Evolutionary conservation across 1,140 invertebrate species (phyloP), one percentile per base, ranked within the genome.

Genomic region (Saxidomus purpurata): DNA sequence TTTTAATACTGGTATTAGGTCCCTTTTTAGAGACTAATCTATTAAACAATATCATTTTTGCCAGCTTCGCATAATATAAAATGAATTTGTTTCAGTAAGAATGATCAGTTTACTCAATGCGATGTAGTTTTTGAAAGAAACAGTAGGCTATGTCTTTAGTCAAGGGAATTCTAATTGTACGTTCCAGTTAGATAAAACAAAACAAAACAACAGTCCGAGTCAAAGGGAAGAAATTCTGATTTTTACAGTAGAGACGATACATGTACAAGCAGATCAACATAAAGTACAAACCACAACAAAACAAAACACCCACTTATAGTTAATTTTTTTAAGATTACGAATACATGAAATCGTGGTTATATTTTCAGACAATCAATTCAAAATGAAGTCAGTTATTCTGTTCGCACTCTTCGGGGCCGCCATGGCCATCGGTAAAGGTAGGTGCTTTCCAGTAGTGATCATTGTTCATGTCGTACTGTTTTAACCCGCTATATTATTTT

Each of bases 371-470:
- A 71, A 71, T 71, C 67, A 71, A 3, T 59, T 19, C 55, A 38
- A n/a, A n/a, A 71, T 71, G 67, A 71, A 71, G 34, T 38, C 67
- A 38, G 9, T 38, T 6, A 71, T 71, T 19, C 34, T 71, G 34
- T 71, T 71, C 34, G 67, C 67, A 9, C 67, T 71, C 36, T 38
- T 71, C 67, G 67, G 67, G 4, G 67, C 67, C 36, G 34, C 67
- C 15, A 71, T 71, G 67, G 67, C 67, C 67, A 40, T 71, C 34
- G 67, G 67, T 40, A 71, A 71, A 71, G 67, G 67, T 71, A 38
- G 17, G 34, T 38, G 3, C n/a, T 67, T 43, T 43, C 43, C 4
- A 43, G 15, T 15, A 8, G 43, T 15, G 15, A 9, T 52, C 47
- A 19, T 11, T 59, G 55, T 6, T 6, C 17, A 59, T 19, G 8